Conservation (phyloP, 2,888 invertebrate species). For the Dynastes grantii region DNA sequence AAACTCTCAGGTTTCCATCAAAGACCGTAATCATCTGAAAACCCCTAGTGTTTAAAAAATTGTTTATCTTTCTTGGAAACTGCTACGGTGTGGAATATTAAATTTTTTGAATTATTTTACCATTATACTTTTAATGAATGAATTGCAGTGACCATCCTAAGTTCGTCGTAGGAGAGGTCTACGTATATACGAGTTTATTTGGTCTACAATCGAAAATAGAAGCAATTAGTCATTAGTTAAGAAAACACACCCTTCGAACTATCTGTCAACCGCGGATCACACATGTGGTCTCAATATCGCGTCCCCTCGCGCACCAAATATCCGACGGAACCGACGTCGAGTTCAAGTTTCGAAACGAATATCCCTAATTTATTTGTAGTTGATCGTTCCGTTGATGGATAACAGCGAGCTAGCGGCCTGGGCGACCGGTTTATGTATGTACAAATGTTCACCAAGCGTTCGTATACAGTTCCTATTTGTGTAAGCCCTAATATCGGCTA, state of each 20-base stretch:
- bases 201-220: conserved; percentile 38
- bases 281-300: conserved; percentile 52
- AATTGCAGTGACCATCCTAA: too few relatives aligned
- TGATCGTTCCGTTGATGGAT: conserved; percentile 54
- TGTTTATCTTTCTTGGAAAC: too few relatives aligned
- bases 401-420: conserved; percentile 35
- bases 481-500: conserved; percentile 1
- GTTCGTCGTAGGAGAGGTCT: neutral
- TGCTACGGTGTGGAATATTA: too few relatives aligned
- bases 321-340: conserved; percentile 52
- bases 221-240: conserved; percentile 53
- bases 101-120: too few relatives aligned
- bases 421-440: neutral
- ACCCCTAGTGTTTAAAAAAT: too few relatives aligned
- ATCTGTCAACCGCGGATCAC: conserved; percentile 56
- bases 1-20: too few relatives aligned
- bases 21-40: too few relatives aligned
- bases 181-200: neutral
- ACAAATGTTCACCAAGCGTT: conserved; percentile 1
- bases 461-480: neutral
- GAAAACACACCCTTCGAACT: conserved; percentile 51
- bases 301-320: conserved; percentile 57
- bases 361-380: conserved; percentile 60
- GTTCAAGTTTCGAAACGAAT: conserved; percentile 56
- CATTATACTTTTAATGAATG: too few relatives aligned